Base-by-base conservation (phyloP, 2,888 invertebrate genomes). In the Andrena praecox region DNA sequence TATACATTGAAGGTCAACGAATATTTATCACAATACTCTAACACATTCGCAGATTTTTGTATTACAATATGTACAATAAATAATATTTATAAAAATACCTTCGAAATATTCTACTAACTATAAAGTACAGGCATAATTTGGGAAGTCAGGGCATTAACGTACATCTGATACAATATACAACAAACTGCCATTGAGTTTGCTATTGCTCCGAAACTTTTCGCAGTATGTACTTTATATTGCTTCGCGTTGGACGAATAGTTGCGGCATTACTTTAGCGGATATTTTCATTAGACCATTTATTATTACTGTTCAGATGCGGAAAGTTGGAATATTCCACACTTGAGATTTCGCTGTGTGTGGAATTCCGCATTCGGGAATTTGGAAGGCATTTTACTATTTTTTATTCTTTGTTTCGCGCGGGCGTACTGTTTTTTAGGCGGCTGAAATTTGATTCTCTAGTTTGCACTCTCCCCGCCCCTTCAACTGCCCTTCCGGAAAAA, bases 1-100 rank as follows among this genome's bases (percentile, higher is more conserved):
- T 68, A 42, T 71, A 67, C n/a, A 70, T 67, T 48, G 16, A 50
- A 77, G 27, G 24, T 60, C 27, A 62, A 35, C 20, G 50, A 56
- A 72, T 56, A 79, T 56, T 68, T 60, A 60, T 48, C 50, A 63
- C 4, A 60, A 20, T 42, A 52, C n/a, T 52, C 20, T 8, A 31
- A 10, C 6, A 62, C 42, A 48, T 54, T 76, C n/a, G 24, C 8
- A 73, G 29, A 2, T 54, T 76, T 72, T 48, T 42, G 20, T 70
- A 66, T 72, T 35, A 69, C 64, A 72, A 71, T 75, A 77, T 77
- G 50, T 76, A 82, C 72, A 77, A 56, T 68, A 54, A 42, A 60
- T 35, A 59, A 72, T 42, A 77, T 24, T 60, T 59, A 67, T 16
- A 27, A 42, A 29, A 54, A 42, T 64, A 48, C 27, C 31, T 31